phyloP scores from a whole-genome alignment of 2,888 invertebrate genomes.

The Eucera pruinosa region DNA sequence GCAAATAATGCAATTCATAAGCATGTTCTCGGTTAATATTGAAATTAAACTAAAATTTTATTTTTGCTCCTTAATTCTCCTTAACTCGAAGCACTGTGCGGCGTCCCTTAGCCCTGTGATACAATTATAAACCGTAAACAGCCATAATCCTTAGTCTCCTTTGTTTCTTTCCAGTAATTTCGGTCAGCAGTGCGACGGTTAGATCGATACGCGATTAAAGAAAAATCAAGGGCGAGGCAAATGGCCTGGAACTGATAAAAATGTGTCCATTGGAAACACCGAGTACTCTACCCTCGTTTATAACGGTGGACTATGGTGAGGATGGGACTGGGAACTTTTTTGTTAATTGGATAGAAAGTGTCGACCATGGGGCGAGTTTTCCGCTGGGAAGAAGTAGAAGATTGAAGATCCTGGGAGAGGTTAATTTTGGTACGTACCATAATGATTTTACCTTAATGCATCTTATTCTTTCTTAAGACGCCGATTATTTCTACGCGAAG shows the following conservation, averaged over 20 bases:
- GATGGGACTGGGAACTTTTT: slow-evolving; percentile 11
- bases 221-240: slow-evolving; percentile 48
- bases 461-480: no score
- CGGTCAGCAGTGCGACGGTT: slow-evolving; percentile 43
- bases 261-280: slow-evolving; percentile 42
- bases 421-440: no score
- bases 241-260: slow-evolving; percentile 54
- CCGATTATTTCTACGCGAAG: no score
- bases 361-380: background rate
- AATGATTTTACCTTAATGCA: no score
- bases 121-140: slow-evolving; percentile 63
- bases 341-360: slow-evolving; percentile 38
- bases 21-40: no score
- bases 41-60: no score
- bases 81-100: no score
- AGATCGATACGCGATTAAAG: slow-evolving; percentile 47
- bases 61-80: no score
- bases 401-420: background rate
- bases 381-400: background rate
- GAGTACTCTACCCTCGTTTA: background rate
- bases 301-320: background rate
- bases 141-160: slow-evolving; percentile 55
- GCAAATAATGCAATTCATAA: no score
- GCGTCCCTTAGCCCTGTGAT: slow-evolving; percentile 43
- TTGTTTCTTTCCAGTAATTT: slow-evolving; percentile 62